Evolutionary conservation across 2,113 vertebrate genomes (phyloP).

Genomic region (Daboia siamensis): DNA sequence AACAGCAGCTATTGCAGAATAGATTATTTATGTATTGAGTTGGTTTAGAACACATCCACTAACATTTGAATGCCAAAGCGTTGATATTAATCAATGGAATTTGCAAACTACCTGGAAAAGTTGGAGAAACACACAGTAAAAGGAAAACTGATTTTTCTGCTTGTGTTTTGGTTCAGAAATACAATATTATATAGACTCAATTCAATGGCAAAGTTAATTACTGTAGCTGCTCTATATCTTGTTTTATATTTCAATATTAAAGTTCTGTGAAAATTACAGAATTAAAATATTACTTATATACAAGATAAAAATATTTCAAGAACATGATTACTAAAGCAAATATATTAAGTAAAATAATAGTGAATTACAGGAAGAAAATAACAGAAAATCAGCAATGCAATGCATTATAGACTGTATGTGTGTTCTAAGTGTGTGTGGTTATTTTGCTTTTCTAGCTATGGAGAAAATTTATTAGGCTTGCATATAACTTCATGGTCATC

Average conservation of each 20-base stretch:
- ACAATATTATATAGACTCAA: neutral
- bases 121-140: neutral
- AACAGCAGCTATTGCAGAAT: constrained; percentile 48
- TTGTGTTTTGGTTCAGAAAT: neutral
- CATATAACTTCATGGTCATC: constrained; percentile 87
- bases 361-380: neutral
- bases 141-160: neutral
- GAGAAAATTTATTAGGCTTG: constrained; percentile 83
- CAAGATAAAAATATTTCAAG: neutral
- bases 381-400: neutral
- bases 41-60: constrained; percentile 16
- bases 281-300: neutral
- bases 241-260: neutral
- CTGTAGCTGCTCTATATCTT: neutral
- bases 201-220: neutral
- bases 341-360: neutral
- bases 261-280: neutral
- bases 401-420: neutral
- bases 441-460: constrained; percentile 76
- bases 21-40: constrained; percentile 63
- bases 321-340: neutral
- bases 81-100: neutral
- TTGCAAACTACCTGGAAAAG: neutral
- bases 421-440: neutral
- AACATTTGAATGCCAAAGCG: neutral